Base-by-base conservation (phyloP, 2,888 invertebrate genomes). In the Asteroscopus sphinx region DNA sequence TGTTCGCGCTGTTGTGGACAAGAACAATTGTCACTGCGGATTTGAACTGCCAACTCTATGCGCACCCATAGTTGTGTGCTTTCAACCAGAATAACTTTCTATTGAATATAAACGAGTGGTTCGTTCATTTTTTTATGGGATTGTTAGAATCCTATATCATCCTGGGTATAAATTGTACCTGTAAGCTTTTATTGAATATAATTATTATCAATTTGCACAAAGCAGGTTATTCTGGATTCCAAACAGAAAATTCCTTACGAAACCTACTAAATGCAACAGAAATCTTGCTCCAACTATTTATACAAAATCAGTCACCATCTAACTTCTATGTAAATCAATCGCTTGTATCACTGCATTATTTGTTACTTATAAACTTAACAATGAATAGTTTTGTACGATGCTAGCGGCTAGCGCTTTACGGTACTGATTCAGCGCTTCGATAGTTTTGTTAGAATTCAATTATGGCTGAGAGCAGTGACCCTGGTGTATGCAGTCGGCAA, bases 391-490 rank as follows among this genome's bases (percentile, higher is more conserved):
- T 74, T 72, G 72, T 80, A 74, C 56, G 60, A 61, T 51, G 54
- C 55, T 44, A 57, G 56, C 66, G 40, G 56, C 36, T 49, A 60
- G 56, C 58, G 60, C 79, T 85, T 81, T 87, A 84, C 85, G 81
- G 86, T 86, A 80, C 85, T 82, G 87, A 88, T 90, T 88, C 85
- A 87, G 87, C 88, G 88, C 81, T 86, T 82, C 87, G 85, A 85
- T 89, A 87, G 85, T 83, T 88, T 86, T 87, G 85, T 87, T 86
- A 86, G 88, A 84, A 89, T 89, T 88, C 88, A 89, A 89, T 89
- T 89, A 87, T 82, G 67, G 64, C n/a, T 54, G 73, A 72, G 75
- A 70, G 66, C 77, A 76, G 61, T 82, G 86, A 86, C 85, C 88
- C 72, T 65, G 55, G 52, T 77, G 79, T 75, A 75, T 82, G 85